Base-by-base conservation (phyloP, 2,113 vertebrate genomes). In the Cebus imitator region DNA sequence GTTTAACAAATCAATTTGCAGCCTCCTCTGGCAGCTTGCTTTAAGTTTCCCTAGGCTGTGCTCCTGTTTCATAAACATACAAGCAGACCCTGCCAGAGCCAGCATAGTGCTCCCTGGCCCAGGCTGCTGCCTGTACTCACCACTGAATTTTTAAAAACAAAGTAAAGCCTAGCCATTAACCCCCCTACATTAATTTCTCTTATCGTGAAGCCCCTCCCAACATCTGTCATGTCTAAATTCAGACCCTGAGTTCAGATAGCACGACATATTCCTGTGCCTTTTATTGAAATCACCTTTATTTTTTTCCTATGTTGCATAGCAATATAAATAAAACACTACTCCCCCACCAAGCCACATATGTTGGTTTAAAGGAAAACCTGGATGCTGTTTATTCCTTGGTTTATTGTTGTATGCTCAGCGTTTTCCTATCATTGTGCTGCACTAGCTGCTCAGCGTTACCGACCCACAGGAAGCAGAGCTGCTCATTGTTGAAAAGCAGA, bases 321-420 rank as follows among this genome's bases (percentile, higher is more conserved):
- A 98, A 98, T 97, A 84, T 91, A 98, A 98, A 98, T 97, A 97
- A 97, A 97, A 94, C 93, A 95, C 55, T 73, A 32, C 94, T 90
- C 84, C 61, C 27, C 91, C 92, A 94, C 90, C 93, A 79, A 85
- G 95, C 96, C 94, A 8, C 97, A 81, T 52, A 50, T 87, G 94
- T 87, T 78, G 95, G 91, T 94, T 97, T 96, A 96, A 76, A 97
- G 96, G 88, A 90, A 94, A 94, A 64, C 95, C 83, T 86, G 86
- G 78, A 90, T 79, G 3, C 97, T 97, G 90, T 97, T 98, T 96
- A 96, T 96, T 97, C 97, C 97, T 97, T 86, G 84, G 79, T 86
- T 94, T 87, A 91, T 97, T 97, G 95, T 97, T 95, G 94, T 97
- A 14, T 73, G 81, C 86, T 97, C 91, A 95, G 97, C 83, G 40